phyloP scores from a whole-genome alignment of 2,888 invertebrate species.

The Geophilus truncorum region DNA sequence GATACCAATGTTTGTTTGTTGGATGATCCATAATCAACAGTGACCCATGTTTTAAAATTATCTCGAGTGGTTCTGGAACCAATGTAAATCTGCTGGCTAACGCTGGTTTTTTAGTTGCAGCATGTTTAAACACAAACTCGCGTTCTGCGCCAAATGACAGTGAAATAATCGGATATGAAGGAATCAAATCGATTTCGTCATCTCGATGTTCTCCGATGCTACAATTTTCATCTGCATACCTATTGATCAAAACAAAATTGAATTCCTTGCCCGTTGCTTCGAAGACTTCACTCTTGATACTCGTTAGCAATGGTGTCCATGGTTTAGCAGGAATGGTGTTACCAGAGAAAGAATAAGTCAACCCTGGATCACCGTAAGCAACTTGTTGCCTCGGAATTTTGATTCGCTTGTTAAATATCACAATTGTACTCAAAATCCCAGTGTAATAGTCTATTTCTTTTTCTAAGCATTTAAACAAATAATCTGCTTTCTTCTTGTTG shows the following conservation, averaged over 20 bases:
- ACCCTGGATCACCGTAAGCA: neutral
- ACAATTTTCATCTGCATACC: neutral
- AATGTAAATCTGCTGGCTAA: neutral
- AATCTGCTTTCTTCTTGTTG: too few relatives aligned
- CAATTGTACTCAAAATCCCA: too few relatives aligned
- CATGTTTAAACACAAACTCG: neutral
- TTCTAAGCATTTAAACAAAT: too few relatives aligned
- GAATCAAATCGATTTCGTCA: too few relatives aligned
- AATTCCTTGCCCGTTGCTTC: neutral
- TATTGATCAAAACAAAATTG: neutral
- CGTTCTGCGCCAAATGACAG: neutral
- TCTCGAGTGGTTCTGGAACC: neutral
- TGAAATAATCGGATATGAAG: neutral
- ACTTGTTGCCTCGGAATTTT: neutral
- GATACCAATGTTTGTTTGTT: neutral
- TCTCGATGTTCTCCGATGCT: too few relatives aligned
- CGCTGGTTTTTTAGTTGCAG: neutral
- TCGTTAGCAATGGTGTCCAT: neutral
- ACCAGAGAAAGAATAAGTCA: neutral
- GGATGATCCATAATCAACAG: neutral
- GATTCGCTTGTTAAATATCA: neutral
- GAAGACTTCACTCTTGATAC: neutral
- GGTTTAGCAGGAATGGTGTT: neutral
- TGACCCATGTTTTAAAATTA: neutral
- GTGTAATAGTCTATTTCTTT: neutral